These are phyloP conservation scores for Xiphophorus couchianus DNA, from an alignment of 2,113 vertebrate genomes.

Conservation along the genomic window DNA sequence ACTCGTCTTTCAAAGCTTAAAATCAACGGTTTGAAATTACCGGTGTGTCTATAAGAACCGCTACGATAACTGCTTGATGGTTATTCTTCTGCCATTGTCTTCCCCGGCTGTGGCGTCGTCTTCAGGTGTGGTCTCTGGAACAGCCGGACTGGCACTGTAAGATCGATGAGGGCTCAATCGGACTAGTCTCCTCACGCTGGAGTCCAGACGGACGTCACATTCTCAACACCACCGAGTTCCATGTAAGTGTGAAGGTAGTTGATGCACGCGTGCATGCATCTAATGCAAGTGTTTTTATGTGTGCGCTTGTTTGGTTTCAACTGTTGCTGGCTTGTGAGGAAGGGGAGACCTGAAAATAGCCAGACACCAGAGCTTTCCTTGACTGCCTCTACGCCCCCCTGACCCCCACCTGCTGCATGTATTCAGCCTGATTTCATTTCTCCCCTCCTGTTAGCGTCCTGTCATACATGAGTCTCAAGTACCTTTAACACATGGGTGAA, in stretches of 20 bases:
- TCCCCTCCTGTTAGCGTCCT: constrained; percentile 68
- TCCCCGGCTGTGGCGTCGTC: neutral
- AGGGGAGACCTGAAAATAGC: constrained; percentile 82
- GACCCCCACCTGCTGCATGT: constrained; percentile 68
- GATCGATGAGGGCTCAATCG: constrained; percentile 96
- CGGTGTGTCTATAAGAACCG: constrained; percentile 7
- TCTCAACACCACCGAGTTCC: constrained; percentile 97
- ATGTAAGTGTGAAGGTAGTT: constrained; percentile 86
- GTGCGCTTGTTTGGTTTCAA: constrained; percentile 73
- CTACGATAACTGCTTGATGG: constrained; percentile 8
- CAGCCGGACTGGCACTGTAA: constrained; percentile 97
- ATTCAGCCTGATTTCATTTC: constrained; percentile 73
- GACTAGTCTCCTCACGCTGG: constrained; percentile 94
- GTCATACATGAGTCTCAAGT: constrained; percentile 68
- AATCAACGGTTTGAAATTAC: constrained; percentile 13
- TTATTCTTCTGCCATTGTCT: constrained; percentile 10
- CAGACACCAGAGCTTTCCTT: constrained; percentile 72
- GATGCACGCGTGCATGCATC: constrained; percentile 53
- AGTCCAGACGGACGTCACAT: constrained; percentile 98
- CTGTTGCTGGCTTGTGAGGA: constrained; percentile 80
- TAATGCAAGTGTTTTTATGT: constrained; percentile 63
- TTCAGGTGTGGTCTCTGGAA: constrained; percentile 96
- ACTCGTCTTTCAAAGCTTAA: constrained; percentile 27
- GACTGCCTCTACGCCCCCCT: constrained; percentile 51
- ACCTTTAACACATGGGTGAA: constrained; percentile 45